phyloP scores from a whole-genome alignment of 2,888 invertebrate genomes.

The Chrysolina haemoptera region DNA sequence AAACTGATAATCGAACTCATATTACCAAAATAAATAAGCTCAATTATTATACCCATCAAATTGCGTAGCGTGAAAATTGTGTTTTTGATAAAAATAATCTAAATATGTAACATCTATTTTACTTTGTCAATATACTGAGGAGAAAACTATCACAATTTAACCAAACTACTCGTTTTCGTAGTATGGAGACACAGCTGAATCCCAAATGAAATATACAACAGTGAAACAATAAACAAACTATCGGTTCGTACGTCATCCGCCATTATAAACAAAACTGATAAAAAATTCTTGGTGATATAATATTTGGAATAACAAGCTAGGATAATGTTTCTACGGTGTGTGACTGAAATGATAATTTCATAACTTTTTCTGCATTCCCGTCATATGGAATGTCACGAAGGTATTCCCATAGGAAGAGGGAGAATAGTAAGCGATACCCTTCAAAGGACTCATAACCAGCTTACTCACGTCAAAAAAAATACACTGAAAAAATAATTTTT shows the following conservation, averaged over 20 bases:
- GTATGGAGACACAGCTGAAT: constrained; percentile 19
- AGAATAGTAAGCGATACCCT: too few species aligned
- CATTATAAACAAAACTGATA: constrained; percentile 18
- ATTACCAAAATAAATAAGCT: too few species aligned
- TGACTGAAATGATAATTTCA: neutral
- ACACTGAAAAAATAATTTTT: too few species aligned
- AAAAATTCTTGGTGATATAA: constrained; percentile 13
- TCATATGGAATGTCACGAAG: too few species aligned
- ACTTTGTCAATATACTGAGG: neutral
- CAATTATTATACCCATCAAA: too few species aligned
- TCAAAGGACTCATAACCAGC: too few species aligned
- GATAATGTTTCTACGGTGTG: neutral
- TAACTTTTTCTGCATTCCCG: too few species aligned
- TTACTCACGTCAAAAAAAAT: too few species aligned
- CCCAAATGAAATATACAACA: constrained; percentile 18
- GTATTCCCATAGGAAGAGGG: too few species aligned
- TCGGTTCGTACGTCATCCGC: constrained; percentile 13
- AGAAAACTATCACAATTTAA: neutral
- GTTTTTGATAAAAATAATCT: too few species aligned
- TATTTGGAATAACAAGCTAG: neutral
- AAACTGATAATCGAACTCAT: too few species aligned
- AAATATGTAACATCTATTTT: neutral
- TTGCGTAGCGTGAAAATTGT: too few species aligned
- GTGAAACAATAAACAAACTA: constrained; percentile 15
- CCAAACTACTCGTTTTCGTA: neutral